Conservation (phyloP, 2,888 invertebrate species). For the Periphyllus acericola region DNA sequence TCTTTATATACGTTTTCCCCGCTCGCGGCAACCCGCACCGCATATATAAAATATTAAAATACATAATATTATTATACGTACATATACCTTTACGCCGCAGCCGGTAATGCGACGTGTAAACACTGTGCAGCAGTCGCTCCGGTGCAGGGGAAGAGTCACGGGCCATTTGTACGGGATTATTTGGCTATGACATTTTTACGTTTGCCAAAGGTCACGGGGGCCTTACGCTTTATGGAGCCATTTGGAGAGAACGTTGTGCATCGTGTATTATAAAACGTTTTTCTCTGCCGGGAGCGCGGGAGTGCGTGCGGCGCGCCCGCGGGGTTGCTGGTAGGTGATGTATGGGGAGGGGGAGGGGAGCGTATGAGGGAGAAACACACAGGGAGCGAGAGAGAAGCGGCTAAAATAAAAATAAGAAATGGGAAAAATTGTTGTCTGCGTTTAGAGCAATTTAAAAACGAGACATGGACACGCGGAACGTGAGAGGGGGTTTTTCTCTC, state of each 20-base stretch:
- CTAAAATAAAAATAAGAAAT: conserved; percentile 57
- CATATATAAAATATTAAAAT: not conserved
- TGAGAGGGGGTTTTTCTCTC: conserved; percentile 35
- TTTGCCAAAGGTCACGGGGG: conserved; percentile 57
- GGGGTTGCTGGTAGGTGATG: not conserved
- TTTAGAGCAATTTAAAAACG: conserved; percentile 62
- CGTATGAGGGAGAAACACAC: not conserved
- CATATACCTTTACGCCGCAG: not conserved
- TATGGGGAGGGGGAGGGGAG: not conserved
- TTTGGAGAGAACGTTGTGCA: conserved; percentile 42
- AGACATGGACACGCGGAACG: conserved; percentile 40
- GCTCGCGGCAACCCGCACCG: not conserved
- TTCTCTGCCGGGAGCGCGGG: not conserved
- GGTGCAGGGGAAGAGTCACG: conserved; percentile 25
- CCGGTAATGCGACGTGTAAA: conserved; percentile 15
- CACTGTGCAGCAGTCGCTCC: not conserved
- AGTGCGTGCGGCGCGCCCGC: not conserved
- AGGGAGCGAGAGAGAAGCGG: not conserved
- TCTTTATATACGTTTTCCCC: conserved; percentile 11
- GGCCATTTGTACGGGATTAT: conserved; percentile 56
- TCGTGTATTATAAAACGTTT: conserved; percentile 60
- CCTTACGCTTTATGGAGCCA: conserved; percentile 45
- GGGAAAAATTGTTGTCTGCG: conserved; percentile 58
- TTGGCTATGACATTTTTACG: conserved; percentile 61
- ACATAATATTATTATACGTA: not conserved